Percentiles rank a stretch among this genome's conserved stretches.
These are phyloP conservation scores for Brachylomia viminalis DNA, from an alignment of 2,888 invertebrate genomes.

Conservation along the genomic window DNA sequence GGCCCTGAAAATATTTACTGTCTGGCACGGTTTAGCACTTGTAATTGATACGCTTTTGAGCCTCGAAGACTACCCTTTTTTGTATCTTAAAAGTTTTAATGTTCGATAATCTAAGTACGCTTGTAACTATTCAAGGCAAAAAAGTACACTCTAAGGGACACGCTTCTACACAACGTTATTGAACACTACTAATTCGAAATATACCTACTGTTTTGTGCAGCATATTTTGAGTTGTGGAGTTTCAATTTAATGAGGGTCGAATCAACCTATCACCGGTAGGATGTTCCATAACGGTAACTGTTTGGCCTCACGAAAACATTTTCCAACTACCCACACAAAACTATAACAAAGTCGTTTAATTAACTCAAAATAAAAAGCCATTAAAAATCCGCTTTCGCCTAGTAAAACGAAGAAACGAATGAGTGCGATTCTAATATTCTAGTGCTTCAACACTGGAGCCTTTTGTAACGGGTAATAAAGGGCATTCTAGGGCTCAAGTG, in stretches of 20 bases:
- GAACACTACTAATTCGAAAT: background rate
- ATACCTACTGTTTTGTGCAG: background rate
- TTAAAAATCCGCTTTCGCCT: slow-evolving; percentile 63
- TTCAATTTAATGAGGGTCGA: background rate
- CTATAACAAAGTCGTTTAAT: slow-evolving; percentile 3
- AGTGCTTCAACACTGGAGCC: slow-evolving; percentile 79
- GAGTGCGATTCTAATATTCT: slow-evolving; percentile 84
- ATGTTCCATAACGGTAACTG: background rate
- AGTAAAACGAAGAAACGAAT: slow-evolving; percentile 78
- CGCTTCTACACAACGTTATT: background rate
- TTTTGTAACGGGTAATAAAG: slow-evolving; percentile 88
- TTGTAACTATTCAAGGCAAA: background rate
- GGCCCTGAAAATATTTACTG: slow-evolving; percentile 1
- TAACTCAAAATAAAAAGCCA: slow-evolving; percentile 46
- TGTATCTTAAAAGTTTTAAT: background rate
- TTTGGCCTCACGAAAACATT: background rate
- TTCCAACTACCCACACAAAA: background rate
- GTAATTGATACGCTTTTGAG: slow-evolving; percentile 19
- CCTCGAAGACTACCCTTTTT: slow-evolving; percentile 1
- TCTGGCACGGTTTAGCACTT: background rate
- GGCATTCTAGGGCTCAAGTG: slow-evolving; percentile 86
- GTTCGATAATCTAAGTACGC: background rate
- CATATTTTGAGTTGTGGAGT: background rate
- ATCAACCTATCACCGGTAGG: background rate
- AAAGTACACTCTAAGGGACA: background rate